phyloP scores from a whole-genome alignment of 2,888 invertebrate species.

The Trichacis sp. region DNA sequence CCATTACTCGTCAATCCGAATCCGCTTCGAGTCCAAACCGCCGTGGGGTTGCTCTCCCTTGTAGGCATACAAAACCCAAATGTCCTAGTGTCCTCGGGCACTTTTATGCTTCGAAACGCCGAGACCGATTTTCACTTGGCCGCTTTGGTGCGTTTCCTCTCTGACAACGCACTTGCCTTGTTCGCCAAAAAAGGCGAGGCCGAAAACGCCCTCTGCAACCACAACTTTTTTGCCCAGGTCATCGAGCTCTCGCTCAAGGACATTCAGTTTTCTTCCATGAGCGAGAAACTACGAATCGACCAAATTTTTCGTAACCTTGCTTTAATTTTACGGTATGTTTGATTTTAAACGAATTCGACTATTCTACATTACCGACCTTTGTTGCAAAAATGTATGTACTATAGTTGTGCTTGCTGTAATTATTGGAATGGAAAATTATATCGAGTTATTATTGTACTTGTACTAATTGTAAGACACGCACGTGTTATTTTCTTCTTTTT shows the following conservation, averaged over 20 bases:
- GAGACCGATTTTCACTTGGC: conserved; percentile 74
- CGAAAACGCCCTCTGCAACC: conserved; percentile 51
- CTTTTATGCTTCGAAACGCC: conserved; percentile 74
- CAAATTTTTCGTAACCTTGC: conserved; percentile 70
- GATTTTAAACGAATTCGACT: no score
- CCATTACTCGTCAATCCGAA: conserved; percentile 72
- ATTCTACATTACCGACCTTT: no score
- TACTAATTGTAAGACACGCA: no score
- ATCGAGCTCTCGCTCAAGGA: conserved; percentile 63
- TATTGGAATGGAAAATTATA: no score
- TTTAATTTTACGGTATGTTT: conserved; percentile 67
- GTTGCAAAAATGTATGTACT: no score
- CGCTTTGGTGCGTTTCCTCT: conserved; percentile 74
- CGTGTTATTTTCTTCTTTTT: no score
- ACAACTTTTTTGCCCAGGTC: conserved; percentile 61
- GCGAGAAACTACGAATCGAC: conserved; percentile 59
- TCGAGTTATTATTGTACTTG: no score
- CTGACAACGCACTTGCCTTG: conserved; percentile 70
- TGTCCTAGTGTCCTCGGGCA: conserved; percentile 74
- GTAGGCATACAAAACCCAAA: conserved; percentile 75
- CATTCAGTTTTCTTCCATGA: conserved; percentile 51
- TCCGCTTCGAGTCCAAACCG: conserved; percentile 73
- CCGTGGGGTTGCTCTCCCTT: conserved; percentile 71
- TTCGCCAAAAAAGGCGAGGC: conserved; percentile 56
- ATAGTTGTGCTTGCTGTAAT: no score